Evolutionary conservation across 2,888 invertebrate species (phyloP), one percentile per base, ranked within the genome.

Genomic region (Platerodrilus igneus): DNA sequence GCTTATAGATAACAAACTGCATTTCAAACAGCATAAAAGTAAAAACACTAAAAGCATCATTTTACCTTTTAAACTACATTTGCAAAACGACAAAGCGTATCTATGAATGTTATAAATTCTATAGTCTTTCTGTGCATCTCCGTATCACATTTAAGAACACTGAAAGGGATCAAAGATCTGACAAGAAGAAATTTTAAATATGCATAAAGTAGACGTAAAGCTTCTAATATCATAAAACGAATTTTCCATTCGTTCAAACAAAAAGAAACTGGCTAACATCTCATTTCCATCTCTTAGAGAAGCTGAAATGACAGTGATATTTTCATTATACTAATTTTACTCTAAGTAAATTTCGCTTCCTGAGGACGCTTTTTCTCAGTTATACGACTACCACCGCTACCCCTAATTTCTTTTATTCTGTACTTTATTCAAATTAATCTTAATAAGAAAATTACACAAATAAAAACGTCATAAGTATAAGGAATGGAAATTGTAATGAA

Each of bases 201-300:
- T 66, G 65, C 63, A 66, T 63, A 60, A 58, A 53, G 46, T 58
- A 63, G 64, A 64, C 64, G 62, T 63, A 63, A 66, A 63, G 64
- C 63, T 63, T 59, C 58, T 65, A 64, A 64, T 64, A 62, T 62
- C 56, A 56, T 62, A 65, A 65, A 64, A 64, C 62, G 63, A 63
- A 63, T 64, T 64, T 64, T 63, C 59, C 63, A 62, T 63, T 60
- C 61, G 59, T 59, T 59, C 59, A 62, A 61, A 62, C 60, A 59
- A 58, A 60, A 59, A 60, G 53, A 53, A 55, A 48, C 41, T 48
- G 50, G 51, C 50, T 56, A 47, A 50, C 43, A 45, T 52, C 53
- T 52, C 56, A 61, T 61, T 59, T 60, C 45, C 58, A 59, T 61
- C 55, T 56, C 56, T 52, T 47, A 58, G 58, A 50, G 51, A 47